Percentiles rank a stretch among this genome's conserved stretches.
Evolutionary conservation across 1,140 invertebrate species (phyloP).

Genomic region (Drosophila bocki): DNA sequence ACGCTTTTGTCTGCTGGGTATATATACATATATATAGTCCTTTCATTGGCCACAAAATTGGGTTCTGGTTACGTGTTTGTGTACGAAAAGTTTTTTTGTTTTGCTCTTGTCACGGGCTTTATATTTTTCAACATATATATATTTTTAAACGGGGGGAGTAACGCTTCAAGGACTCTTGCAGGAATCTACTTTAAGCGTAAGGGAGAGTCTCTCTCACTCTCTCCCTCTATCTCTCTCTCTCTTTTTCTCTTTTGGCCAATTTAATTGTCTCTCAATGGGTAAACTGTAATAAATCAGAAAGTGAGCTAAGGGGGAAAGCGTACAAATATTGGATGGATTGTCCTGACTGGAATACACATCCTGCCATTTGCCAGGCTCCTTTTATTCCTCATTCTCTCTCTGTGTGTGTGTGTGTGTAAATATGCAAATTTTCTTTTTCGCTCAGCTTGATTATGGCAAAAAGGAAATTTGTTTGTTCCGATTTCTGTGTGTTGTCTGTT

Average conservation of each 20-base stretch:
- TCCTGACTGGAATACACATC: constrained; percentile 30
- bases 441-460: constrained; percentile 50
- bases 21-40: constrained; percentile 4
- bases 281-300: constrained; percentile 68
- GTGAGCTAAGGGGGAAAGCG: background rate
- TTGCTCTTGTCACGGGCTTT: constrained; percentile 56
- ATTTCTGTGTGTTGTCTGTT: constrained; percentile 12
- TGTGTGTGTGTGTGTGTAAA: constrained; percentile 32
- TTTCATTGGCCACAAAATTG: constrained; percentile 74
- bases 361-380: constrained; percentile 14
- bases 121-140: constrained; percentile 65
- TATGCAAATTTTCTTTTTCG: constrained; percentile 72
- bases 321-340: constrained; percentile 40
- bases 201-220: too few relatives aligned
- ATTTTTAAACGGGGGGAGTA: constrained; percentile 39
- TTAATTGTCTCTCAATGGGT: constrained; percentile 67
- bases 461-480: constrained; percentile 42
- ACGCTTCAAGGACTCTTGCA: constrained; percentile 2
- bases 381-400: background rate
- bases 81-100: constrained; percentile 54
- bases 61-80: constrained; percentile 59
- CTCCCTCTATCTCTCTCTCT: too few relatives aligned
- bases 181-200: constrained; percentile 20
- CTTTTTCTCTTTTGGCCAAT: constrained; percentile 14
- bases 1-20: too few relatives aligned